phyloP scores from a whole-genome alignment of 2,113 vertebrate genomes.

The Platysternon megacephalum region DNA sequence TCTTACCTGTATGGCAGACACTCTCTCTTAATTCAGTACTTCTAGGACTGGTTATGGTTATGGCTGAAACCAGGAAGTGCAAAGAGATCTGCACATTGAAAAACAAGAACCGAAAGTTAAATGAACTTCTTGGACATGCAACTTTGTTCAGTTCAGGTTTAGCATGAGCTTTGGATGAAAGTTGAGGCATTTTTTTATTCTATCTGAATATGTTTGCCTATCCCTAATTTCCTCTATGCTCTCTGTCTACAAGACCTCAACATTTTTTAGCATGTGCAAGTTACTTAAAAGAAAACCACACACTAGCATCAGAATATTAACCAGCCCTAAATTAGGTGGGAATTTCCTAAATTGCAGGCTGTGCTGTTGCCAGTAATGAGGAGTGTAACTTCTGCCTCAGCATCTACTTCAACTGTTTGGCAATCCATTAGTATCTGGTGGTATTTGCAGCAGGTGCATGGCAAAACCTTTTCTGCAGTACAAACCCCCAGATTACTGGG shows the following conservation, averaged over 20 bases:
- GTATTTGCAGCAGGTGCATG: constrained; percentile 16
- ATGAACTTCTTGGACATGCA: no score
- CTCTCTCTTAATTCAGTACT: no score
- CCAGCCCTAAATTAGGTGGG: not conserved
- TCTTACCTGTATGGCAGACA: no score
- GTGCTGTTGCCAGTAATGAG: not conserved
- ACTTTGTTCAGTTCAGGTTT: no score
- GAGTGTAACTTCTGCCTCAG: not conserved
- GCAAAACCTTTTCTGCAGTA: not conserved
- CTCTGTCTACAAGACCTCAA: not conserved
- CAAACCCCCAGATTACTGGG: not conserved
- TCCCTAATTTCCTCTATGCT: not conserved
- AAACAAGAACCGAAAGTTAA: no score
- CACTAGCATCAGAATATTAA: not conserved
- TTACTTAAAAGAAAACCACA: not conserved
- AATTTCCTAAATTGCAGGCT: constrained; percentile 19
- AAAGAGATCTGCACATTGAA: no score
- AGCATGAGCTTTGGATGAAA: not conserved
- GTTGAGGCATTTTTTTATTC: not conserved
- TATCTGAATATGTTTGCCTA: not conserved
- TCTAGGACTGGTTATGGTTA: no score
- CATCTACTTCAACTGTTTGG: not conserved
- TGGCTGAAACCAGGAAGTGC: no score
- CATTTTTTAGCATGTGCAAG: not conserved
- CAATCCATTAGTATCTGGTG: not conserved